Percentiles rank a stretch among this genome's conserved stretches.
Evolutionary conservation across 2,888 invertebrate species (phyloP).

Genomic region (Yponomeuta cagnagella): DNA sequence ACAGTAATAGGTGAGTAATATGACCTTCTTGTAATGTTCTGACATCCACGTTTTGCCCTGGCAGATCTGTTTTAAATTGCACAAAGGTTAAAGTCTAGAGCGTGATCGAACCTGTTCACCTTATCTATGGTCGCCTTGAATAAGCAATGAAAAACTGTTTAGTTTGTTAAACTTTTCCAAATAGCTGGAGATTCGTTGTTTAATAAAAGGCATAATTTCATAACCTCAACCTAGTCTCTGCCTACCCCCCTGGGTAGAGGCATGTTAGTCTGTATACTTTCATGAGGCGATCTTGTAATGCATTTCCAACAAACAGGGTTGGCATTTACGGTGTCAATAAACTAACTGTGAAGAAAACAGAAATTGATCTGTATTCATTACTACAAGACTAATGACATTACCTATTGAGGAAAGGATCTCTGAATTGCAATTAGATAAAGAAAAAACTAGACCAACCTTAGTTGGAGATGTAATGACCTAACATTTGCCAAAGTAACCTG

Average conservation of each 20-base stretch:
- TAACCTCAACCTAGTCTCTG: neutral
- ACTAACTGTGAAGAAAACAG: neutral
- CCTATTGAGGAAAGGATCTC: slow-evolving; percentile 6
- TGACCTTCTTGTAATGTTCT: neutral
- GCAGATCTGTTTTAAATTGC: slow-evolving; percentile 34
- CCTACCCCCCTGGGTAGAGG: neutral
- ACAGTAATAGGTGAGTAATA: too few relatives aligned
- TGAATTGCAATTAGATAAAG: slow-evolving; percentile 15
- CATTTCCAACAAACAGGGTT: too few relatives aligned
- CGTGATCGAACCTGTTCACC: slow-evolving; percentile 16
- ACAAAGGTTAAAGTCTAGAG: slow-evolving; percentile 24
- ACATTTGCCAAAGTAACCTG: neutral
- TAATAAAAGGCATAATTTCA: too few relatives aligned
- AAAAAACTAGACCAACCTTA: slow-evolving; percentile 14
- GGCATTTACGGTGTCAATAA: too few relatives aligned
- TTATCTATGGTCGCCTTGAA: slow-evolving; percentile 7
- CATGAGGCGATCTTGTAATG: too few relatives aligned
- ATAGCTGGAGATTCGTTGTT: too few relatives aligned
- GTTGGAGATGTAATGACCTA: neutral
- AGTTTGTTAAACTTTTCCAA: neutral
- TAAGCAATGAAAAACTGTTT: slow-evolving; percentile 9
- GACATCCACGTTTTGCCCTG: slow-evolving; percentile 17
- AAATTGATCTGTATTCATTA: slow-evolving; percentile 7
- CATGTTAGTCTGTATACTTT: too few relatives aligned
- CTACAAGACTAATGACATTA: slow-evolving; percentile 2